Base-by-base conservation (phyloP, 1,140 invertebrate species). In the Nasonia longicornis region DNA sequence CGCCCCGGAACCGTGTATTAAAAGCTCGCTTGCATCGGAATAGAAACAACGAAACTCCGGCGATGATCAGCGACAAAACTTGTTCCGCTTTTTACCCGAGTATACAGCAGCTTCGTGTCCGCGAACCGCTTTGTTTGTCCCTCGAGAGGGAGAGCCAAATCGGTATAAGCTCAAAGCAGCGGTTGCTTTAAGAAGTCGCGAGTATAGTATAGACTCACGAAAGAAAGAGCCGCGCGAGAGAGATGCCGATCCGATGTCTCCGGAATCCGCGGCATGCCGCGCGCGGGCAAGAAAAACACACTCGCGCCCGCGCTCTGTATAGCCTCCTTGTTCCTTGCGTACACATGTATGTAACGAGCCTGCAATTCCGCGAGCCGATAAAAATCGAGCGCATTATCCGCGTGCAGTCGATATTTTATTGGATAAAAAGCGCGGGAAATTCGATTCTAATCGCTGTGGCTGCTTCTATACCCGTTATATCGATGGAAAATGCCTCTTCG, bases 221-320 rank as follows among this genome's bases (percentile, higher is more conserved):
- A 58, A 58, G 52, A 58, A 58, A 58, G 52, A 58, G 52, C 52
- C n/a, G 12, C 38, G 14, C 35, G 3, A 72, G 64, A 66, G 48
- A 77, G 66, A 77, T 73, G 73, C 66, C 82, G 77, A 83, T 76
- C 67, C 77, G 77, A 66, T 83, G 74, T 76, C 66, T 76, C 35
- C 22, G 77, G 73, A 76, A 77, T 79, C 72, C 38, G 16, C 67
- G 72, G 77, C 71, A 76, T 35, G 66, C 64, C 79, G 42, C 48
- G 7, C 48, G 22, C n/a, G 29, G 12, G 31, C 69, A 42, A 70
- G 48, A 48, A 81, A 76, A 77, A 80, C 38, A 42, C 29, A 52
- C 70, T 26, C 38, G n/a, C 52, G 29, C 2, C 20, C 22, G 45
- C 26, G 72, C 52, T 79, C 73, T 73, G 71, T 73, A 42, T 73